Base-by-base conservation (phyloP, 2,113 vertebrate genomes). In the Muscicapa adusta region DNA sequence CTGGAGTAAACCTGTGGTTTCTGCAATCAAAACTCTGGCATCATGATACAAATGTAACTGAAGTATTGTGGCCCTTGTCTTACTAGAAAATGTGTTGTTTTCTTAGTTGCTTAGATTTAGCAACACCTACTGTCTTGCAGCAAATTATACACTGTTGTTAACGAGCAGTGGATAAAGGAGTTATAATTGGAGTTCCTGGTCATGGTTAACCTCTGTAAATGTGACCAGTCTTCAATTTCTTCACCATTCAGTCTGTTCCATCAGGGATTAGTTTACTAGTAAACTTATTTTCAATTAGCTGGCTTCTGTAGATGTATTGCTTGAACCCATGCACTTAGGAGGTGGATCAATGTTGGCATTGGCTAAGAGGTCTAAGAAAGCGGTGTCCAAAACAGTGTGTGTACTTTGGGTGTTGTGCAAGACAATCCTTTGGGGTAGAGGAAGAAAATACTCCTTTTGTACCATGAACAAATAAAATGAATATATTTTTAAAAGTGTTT, bases 371-470 rank as follows among this genome's bases (percentile, higher is more conserved):
- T 33, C 29, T 60, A 23, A 74, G 20, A 20, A 14, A 34, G 47
- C 0, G 0, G 23, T 50, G 24, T 68, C 28, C 57, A 53, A 29
- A 31, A 10, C 8, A 17, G 12, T 34, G 23, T 0, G 0, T 56
- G 29, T 78, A 42, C 20, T 75, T 40, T 26, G 63, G 33, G 9
- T 25, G 5, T 28, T 43, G 8, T 5, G 0, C 31, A 36, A 43
- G 62, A 65, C n/a, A 58, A 6, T 58, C 34, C 11, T 13, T 20
- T 47, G 47, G 24, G 14, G 6, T 23, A 28, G 19, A 60, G 33
- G 34, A 89, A 76, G 26, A 47, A 82, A 47, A 19, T 70, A 12
- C 0, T 76, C 26, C 3, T 89, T 94, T 95, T 91, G 6, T 89
- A 93, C 26, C 3, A 18, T 63, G 10, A 89, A 77, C 66, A 28